Conservation (phyloP, 2,888 invertebrate species). For the Acronicta alni region DNA sequence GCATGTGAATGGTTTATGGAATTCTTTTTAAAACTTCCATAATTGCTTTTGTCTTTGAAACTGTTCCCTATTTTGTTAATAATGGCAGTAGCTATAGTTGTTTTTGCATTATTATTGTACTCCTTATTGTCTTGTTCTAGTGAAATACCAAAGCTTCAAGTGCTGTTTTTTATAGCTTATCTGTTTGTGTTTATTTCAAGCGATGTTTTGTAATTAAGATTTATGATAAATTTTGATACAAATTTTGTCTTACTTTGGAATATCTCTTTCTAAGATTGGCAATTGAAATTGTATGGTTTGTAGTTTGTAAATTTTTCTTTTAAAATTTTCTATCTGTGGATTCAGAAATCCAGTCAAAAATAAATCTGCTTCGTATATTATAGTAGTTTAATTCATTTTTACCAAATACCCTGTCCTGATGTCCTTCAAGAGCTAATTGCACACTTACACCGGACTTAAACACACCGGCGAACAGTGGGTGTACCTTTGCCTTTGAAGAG, state of each 20-base stretch:
- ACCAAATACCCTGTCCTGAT: too few species aligned
- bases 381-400: conserved; percentile 9
- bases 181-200: conserved; percentile 45
- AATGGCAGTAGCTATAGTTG: conserved; percentile 47
- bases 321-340: conserved; percentile 33
- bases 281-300: conserved; percentile 47
- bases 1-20: conserved; percentile 36
- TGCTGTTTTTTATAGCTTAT: conserved; percentile 45
- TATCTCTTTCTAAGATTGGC: conserved; percentile 37
- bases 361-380: neutral
- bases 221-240: conserved; percentile 36
- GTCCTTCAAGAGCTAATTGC: too few species aligned
- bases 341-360: neutral
- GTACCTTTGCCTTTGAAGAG: too few species aligned
- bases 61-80: conserved; percentile 49
- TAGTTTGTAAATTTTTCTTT: conserved; percentile 38
- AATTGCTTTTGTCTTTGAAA: conserved; percentile 34
- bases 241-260: conserved; percentile 16
- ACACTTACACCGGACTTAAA: too few species aligned
- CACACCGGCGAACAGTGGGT: too few species aligned
- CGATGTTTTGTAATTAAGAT: conserved; percentile 47
- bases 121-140: conserved; percentile 32
- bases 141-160: conserved; percentile 29
- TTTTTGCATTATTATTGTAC: conserved; percentile 32
- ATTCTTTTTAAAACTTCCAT: neutral